Evolutionary conservation across 2,888 invertebrate species (phyloP).

Genomic region (Arge pagana): DNA sequence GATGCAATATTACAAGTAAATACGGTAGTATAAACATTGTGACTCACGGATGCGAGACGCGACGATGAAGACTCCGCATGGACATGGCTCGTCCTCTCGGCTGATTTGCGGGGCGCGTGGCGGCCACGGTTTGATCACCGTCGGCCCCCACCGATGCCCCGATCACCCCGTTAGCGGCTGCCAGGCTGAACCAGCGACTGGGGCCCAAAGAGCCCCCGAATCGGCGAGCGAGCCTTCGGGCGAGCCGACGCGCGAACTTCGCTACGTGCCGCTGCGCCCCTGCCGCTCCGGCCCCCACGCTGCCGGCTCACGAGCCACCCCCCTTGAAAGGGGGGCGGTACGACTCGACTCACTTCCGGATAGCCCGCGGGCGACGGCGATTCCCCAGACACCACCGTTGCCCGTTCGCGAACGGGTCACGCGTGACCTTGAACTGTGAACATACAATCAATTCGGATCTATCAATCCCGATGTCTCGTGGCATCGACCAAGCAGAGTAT

Average conservation of each 20-base stretch:
- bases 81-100: constrained; percentile 51
- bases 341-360: constrained; percentile 33
- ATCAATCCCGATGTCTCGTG: no score
- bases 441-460: no score
- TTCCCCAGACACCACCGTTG: constrained; percentile 13
- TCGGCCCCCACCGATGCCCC: constrained; percentile 32
- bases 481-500: no score
- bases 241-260: constrained; percentile 63
- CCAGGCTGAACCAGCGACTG: constrained; percentile 42
- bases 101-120: constrained; percentile 17
- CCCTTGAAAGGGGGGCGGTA: constrained; percentile 67
- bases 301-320: constrained; percentile 59
- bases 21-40: background rate
- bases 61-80: constrained; percentile 53
- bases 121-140: constrained; percentile 38
- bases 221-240: constrained; percentile 55
- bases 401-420: background rate
- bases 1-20: background rate
- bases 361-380: constrained; percentile 29
- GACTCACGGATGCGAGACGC: constrained; percentile 56
- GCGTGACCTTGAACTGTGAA: no score
- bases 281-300: constrained; percentile 69
- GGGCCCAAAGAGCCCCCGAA: constrained; percentile 63
- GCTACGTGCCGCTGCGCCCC: constrained; percentile 70
- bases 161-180: constrained; percentile 35